phyloP scores from a whole-genome alignment of 2,888 invertebrate genomes.

The Leucania comma region DNA sequence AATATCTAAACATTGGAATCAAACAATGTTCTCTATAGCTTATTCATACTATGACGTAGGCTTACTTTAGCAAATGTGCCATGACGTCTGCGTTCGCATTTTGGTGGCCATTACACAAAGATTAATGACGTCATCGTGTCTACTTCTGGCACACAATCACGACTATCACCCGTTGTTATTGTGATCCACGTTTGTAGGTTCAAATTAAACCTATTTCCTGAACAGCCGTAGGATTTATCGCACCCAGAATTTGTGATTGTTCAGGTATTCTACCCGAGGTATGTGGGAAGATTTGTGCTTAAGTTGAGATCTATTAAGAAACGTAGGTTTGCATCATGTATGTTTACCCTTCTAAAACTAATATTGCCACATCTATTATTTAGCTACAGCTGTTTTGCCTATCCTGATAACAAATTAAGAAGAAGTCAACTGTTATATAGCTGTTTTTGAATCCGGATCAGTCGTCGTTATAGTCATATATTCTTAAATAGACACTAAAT shows the following conservation, averaged over 20 bases:
- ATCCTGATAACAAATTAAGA: no score
- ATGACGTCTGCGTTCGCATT: constrained; percentile 78
- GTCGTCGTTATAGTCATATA: no score
- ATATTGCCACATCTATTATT: no score
- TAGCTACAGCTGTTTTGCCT: no score
- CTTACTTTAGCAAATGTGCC: constrained; percentile 77
- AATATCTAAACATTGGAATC: background rate
- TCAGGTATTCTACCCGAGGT: background rate
- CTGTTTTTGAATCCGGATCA: no score
- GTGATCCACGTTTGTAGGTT: constrained; percentile 52
- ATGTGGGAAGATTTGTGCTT: background rate
- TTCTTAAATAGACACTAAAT: no score
- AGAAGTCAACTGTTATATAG: no score
- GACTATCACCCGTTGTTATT: constrained; percentile 63
- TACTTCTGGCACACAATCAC: constrained; percentile 76
- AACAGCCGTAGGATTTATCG: constrained; percentile 26
- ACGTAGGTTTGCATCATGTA: background rate
- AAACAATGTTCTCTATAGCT: constrained; percentile 13
- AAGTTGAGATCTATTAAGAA: background rate
- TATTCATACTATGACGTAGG: constrained; percentile 64
- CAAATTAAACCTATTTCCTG: constrained; percentile 54
- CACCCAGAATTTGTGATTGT: constrained; percentile 11
- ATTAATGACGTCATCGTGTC: constrained; percentile 87
- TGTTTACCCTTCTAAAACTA: background rate
- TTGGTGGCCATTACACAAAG: constrained; percentile 82